Percentiles rank a stretch among this genome's conserved stretches.
Conservation (phyloP, 2,888 invertebrate species). For the Argyresthia albistria region DNA sequence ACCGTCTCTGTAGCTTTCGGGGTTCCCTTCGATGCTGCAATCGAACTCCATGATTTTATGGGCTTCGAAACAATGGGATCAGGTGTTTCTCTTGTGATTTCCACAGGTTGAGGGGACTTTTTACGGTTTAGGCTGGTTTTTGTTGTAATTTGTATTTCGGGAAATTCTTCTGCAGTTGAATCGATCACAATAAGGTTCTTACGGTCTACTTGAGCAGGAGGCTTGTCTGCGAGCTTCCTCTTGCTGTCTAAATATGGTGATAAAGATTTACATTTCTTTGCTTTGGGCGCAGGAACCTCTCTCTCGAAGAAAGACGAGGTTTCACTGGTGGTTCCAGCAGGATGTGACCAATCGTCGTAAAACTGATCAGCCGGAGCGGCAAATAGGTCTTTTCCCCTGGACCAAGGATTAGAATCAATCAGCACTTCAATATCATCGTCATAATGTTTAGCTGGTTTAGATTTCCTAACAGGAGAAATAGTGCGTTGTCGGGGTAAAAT, state of each 20-base stretch:
- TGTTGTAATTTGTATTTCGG: constrained; percentile 62
- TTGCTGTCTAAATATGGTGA: constrained; percentile 33
- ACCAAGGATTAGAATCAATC: neutral
- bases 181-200: constrained; percentile 62
- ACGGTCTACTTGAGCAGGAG: constrained; percentile 27
- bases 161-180: constrained; percentile 55
- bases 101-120: constrained; percentile 39
- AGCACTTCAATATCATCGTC: constrained; percentile 1
- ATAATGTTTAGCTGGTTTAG: neutral
- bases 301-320: constrained; percentile 19
- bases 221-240: constrained; percentile 32
- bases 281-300: constrained; percentile 25
- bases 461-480: neutral
- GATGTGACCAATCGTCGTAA: neutral
- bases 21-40: constrained; percentile 42
- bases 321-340: constrained; percentile 15
- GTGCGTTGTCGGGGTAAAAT: neutral
- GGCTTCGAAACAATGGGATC: constrained; percentile 31
- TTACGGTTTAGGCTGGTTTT: constrained; percentile 42
- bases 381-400: neutral
- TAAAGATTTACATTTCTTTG: constrained; percentile 43
- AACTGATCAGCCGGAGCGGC: neutral
- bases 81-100: constrained; percentile 20
- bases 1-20: constrained; percentile 23
- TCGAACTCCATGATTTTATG: constrained; percentile 68